phyloP scores from a whole-genome alignment of 2,888 invertebrate genomes.

The Aphidius colemani region DNA sequence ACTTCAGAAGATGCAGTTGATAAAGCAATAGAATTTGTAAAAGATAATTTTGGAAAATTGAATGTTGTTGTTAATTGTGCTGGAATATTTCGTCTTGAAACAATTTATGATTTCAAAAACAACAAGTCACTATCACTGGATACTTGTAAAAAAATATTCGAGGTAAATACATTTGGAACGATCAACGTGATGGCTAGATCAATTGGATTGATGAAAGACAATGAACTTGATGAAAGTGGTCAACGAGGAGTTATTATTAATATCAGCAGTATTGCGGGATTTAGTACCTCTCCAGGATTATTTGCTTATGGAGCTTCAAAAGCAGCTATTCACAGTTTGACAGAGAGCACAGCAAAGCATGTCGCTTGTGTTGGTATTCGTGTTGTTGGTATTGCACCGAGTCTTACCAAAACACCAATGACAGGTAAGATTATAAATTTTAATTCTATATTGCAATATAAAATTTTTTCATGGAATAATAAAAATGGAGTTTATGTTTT shows the following conservation, averaged over 20 bases:
- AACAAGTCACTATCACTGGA: conserved; percentile 37
- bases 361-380: conserved; percentile 41
- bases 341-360: conserved; percentile 40
- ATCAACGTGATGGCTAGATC: conserved; percentile 41
- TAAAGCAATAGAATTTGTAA: conserved; percentile 36
- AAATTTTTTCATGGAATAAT: no score
- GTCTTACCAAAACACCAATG: conserved; percentile 52
- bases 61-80: conserved; percentile 41
- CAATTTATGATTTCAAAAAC: conserved; percentile 37
- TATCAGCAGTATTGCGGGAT: conserved; percentile 33
- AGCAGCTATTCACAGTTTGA: conserved; percentile 43
- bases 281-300: no score
- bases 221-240: conserved; percentile 36
- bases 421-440: conserved; percentile 31
- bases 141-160: conserved; percentile 33
- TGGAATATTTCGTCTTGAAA: conserved; percentile 29
- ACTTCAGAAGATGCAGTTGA: conserved; percentile 38
- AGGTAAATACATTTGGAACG: conserved; percentile 41
- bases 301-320: conserved; percentile 39
- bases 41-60: conserved; percentile 39
- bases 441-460: not conserved
- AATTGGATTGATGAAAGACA: conserved; percentile 35
- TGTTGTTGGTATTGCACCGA: conserved; percentile 81
- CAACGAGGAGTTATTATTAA: conserved; percentile 44
- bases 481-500: no score